A percentile compares a stretch with the other conserved stretches of the same genome.
Conservation (phyloP, 2,888 invertebrate species). For the Labia minor region DNA sequence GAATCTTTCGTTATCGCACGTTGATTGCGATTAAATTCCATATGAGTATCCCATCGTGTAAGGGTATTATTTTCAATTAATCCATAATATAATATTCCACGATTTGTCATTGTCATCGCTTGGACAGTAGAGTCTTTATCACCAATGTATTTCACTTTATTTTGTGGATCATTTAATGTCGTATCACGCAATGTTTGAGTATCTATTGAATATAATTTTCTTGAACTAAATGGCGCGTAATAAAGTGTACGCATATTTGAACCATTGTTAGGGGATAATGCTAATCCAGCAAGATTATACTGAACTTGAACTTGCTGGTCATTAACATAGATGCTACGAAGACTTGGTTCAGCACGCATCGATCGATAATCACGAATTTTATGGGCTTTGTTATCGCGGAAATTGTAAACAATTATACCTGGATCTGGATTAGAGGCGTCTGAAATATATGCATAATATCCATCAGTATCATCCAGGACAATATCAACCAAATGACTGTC, state of each 20-base stretch:
- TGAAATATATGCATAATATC: conserved; percentile 33
- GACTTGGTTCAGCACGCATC: conserved; percentile 51
- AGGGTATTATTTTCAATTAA: conserved; percentile 56
- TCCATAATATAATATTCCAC: conserved; percentile 57
- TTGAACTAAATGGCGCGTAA: conserved; percentile 58
- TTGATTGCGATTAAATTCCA: conserved; percentile 43
- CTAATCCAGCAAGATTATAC: conserved; percentile 21
- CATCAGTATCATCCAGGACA: conserved; percentile 58
- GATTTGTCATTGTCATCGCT: conserved; percentile 64
- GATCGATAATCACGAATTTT: conserved; percentile 53
- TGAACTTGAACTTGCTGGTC: conserved; percentile 28
- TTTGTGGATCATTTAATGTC: conserved; percentile 27
- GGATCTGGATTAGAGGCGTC: conserved; percentile 43
- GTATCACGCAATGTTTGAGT: conserved; percentile 45
- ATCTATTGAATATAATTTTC: conserved; percentile 52
- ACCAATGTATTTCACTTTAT: conserved; percentile 40
- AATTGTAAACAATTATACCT: conserved; percentile 59
- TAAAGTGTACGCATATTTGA: conserved; percentile 39
- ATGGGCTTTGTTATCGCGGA: conserved; percentile 54
- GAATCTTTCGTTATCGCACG: conserved; percentile 55
- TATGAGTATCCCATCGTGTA: conserved; percentile 54
- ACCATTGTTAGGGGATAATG: conserved; percentile 34
- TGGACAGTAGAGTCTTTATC: conserved; percentile 56
- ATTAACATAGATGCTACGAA: conserved; percentile 49
- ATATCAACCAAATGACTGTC: conserved; percentile 58